Base-by-base conservation (phyloP, 2,113 vertebrate species). In the Coturnix japonica region DNA sequence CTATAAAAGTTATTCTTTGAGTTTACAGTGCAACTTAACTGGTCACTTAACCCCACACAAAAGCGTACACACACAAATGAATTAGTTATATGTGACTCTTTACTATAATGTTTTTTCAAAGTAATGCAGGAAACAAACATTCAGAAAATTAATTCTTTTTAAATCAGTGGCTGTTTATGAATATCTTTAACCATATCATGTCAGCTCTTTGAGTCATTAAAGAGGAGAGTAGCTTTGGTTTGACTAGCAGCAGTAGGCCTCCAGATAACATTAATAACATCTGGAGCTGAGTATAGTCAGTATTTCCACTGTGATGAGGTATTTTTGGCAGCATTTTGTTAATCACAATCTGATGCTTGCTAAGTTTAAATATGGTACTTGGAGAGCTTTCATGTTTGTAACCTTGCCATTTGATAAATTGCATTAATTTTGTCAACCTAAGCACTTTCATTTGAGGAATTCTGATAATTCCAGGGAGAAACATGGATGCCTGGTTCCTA, bases 181-280 rank as follows among this genome's bases (percentile, higher is more conserved):
- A 63, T 46, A 79, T 91, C 83, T 95, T 89, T 41, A 89, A 20
- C 54, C 31, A 8, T 59, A 53, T 69, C 47, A 49, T 76, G 43
- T 87, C 80, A 86, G 81, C 74, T 93, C 85, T 57, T 72, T 31
- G 76, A 81, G 39, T 57, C 61, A 44, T 49, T 93, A 63, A 82
- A 79, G 73, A 74, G 16, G 46, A 61, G 83, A 79, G 23, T 9
- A 61, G 37, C 54, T 94, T 81, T 78, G 74, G 49, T 63, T 88
- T 90, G 59, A 23, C 41, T 74, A 84, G 77, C 74, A 80, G 92
- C 83, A 85, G 64, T 35, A 80, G 64, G 22, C 35, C 65, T 80
- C 80, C 72, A 88, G 86, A 70, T 79, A 86, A 26, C 35, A 72
- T 61, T 37, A 61, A 20, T 72, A 78, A 84, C 88, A 93, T 93